Base-by-base conservation (phyloP, 2,797 vertebrate species). In the Gobionotothen gibberifrons region DNA sequence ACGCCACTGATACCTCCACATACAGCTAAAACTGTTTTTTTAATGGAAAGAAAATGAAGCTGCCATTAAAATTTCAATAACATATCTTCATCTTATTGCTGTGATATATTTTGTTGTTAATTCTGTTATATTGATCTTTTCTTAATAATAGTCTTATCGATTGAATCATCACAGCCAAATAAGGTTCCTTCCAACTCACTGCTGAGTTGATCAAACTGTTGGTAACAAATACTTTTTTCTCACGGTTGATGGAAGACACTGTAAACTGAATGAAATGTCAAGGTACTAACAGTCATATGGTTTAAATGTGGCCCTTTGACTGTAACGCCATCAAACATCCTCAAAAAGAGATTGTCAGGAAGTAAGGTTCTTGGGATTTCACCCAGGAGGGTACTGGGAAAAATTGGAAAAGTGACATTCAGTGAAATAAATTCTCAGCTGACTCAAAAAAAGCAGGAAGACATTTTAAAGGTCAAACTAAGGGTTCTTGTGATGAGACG, bases 201-300 rank as follows among this genome's bases (percentile, higher is more conserved):
- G 54, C 9, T 40, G 19, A 43, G 32, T 10, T 9, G 17, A 40
- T 47, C 13, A 57, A 44, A 65, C 47, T 69, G 16, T 36, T 1
- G 1, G 0, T 4, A 1, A 46, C 16, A 44, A 44, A 6, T 12
- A 5, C 19, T 15, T 12, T 60, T 22, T 32, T 26, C 21, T 52
- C 11, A 14, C 22, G 19, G 19, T 4, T 36, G 13, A 40, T 64
- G 9, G 21, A 49, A 10, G 36, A 17, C 16, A 9, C 36, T 51
- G 47, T 51, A 16, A 32, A 48, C 49, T 64, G 14, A 32, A 22
- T 40, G 9, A 52, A 55, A 79, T 48, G 48, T 76, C 72, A 48
- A 47, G n/a, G 1, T 14, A 19, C 36, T 13, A 9, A 16, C 16
- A 60, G 42, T 19, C 40, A n/a, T 32, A 39, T 64, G 58, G 32